These are phyloP conservation scores for Rhinogobius similis DNA, from an alignment of 2,113 vertebrate genomes.

Conservation along the genomic window DNA sequence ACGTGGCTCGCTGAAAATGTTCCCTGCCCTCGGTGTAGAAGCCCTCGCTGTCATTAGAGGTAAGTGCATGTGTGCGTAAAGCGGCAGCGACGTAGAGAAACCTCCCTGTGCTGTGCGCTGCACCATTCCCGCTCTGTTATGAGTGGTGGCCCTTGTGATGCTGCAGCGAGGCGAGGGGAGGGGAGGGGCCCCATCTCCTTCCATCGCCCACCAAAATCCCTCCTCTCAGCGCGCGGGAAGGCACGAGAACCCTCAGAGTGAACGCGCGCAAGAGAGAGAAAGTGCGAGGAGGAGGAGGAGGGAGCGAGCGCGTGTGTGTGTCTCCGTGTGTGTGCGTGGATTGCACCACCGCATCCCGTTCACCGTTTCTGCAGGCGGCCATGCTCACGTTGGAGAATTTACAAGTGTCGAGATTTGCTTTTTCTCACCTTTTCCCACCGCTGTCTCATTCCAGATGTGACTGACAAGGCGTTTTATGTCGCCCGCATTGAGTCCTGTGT, in stretches of 20 bases:
- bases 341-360: constrained; percentile 81
- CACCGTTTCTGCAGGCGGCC: constrained; percentile 76
- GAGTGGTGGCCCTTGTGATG: constrained; percentile 77
- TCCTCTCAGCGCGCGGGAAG: constrained; percentile 73
- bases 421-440: constrained; percentile 34
- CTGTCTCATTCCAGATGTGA: constrained; percentile 71
- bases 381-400: constrained; percentile 80
- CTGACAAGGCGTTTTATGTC: constrained; percentile 65
- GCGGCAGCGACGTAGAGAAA: constrained; percentile 20
- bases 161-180: constrained; percentile 73
- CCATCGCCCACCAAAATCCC: constrained; percentile 68
- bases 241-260: constrained; percentile 51
- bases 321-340: constrained; percentile 75
- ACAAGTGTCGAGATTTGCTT: constrained; percentile 45
- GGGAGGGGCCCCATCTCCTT: constrained; percentile 66
- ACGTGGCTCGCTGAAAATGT: constrained; percentile 1
- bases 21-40: constrained; percentile 19
- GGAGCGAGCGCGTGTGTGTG: constrained; percentile 30
- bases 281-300: constrained; percentile 29
- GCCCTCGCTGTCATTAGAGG: neutral
- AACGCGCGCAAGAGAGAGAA: constrained; percentile 18
- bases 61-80: constrained; percentile 21
- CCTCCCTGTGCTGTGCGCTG: constrained; percentile 78
- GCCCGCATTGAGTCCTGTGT: constrained; percentile 71
- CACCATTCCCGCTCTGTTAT: constrained; percentile 83